Base-by-base conservation (phyloP, 2,113 vertebrate species). In the Hemibagrus wyckioides region DNA sequence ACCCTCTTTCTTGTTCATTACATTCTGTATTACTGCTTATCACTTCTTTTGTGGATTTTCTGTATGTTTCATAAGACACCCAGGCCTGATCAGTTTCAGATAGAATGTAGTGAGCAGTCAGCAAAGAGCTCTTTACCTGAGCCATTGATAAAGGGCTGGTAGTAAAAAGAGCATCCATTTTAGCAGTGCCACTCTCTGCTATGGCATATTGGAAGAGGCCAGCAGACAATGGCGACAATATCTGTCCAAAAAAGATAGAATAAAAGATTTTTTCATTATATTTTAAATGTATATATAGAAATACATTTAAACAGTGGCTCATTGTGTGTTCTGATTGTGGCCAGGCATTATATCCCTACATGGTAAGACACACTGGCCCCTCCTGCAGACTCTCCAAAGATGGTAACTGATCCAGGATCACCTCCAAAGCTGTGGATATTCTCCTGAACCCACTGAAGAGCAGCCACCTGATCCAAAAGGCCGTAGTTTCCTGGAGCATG, bases 381-480 rank as follows among this genome's bases (percentile, higher is more conserved):
- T 89, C 97, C 97, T 21, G 97, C 96, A 79, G 97, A 98, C 88
- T 97, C 94, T 48, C 98, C 98, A 92, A 95, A 95, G 48, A 98
- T 94, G 14, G 97, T 98, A 30, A 98, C 96, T 0, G 91, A 96
- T 85, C 87, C 89, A 48, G 96, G 95, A 90, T 98, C 90, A 86
- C 97, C 97, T 90, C 97, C 97, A 90, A 98, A 98, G 89, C 92
- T 92, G 33, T 92, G 87, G 54, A 98, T 97, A 86, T 98, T 97
- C 89, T 97, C 92, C 91, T 97, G 96, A 82, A 97, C 88, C 97
- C 97, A 99, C 19, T 1, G 95, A 85, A 98, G 95, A 2, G 97
- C 96, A 6, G 96, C 93, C 14, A 99, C 84, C 93, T 99, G 98
- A 89, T 98, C 97, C 87, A 97, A 86, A 67, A 96, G 91, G 0